Conservation (phyloP, 2,888 invertebrate species). For the Leptogaster cylindrica region DNA sequence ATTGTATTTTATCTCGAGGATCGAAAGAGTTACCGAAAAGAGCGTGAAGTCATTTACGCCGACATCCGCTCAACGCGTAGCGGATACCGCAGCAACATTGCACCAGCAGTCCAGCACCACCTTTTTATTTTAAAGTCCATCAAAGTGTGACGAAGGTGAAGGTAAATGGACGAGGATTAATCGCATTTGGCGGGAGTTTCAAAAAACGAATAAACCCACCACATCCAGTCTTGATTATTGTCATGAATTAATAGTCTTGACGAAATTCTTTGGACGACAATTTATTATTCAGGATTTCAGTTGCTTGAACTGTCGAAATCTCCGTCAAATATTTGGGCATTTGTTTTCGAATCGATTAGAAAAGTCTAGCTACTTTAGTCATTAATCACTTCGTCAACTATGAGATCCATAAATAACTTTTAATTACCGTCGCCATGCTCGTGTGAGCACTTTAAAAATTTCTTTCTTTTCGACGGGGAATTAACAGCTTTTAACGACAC, state of each 20-base stretch:
- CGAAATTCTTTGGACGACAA: neutral
- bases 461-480: neutral
- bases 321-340: neutral
- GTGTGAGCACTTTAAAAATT: neutral
- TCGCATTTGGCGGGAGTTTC: no score
- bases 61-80: neutral
- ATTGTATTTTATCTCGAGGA: neutral
- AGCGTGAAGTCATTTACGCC: slow-evolving; percentile 23
- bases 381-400: slow-evolving; percentile 28
- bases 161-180: no score
- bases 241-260: no score
- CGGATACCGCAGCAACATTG: neutral
- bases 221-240: no score
- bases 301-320: slow-evolving; percentile 10
- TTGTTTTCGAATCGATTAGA: neutral
- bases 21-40: no score
- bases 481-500: neutral
- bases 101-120: neutral
- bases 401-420: slow-evolving; percentile 29
- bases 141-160: no score
- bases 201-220: no score
- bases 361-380: neutral
- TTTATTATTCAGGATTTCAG: neutral
- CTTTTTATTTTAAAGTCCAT: no score
- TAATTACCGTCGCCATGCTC: slow-evolving; percentile 7